Base-by-base conservation (phyloP, 1,140 invertebrate species). In the Cydia splendana region DNA sequence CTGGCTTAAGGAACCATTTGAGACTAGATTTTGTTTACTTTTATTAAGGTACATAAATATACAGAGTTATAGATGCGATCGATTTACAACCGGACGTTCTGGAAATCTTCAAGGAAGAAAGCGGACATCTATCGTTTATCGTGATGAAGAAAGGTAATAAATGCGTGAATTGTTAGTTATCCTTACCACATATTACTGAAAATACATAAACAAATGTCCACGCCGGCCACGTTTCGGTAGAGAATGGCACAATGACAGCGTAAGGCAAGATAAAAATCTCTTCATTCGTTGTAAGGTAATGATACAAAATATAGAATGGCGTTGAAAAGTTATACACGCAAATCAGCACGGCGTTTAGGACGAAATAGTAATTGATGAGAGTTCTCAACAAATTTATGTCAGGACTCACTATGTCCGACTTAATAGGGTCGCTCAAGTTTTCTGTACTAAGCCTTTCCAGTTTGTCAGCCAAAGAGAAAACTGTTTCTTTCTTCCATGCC, bases 241-340 rank as follows among this genome's bases (percentile, higher is more conserved):
- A 77, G 65, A 89, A 88, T 3, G 88, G 88, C 34, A 89, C 67
- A 10, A 87, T 53, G 5, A 91, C 79, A 9, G 82, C 83, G 34
- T 86, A 91, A 0, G 88, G 85, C 24, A 89, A 75, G n/a, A 73
- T 78, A 75, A 81, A 89, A 20, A 76, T 71, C 15, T 86, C 53
- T 53, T 84, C 78, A 28, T 78, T 38, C n/a, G n/a, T n/a, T n/a
- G n/a, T 77, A 3, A 81, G 74, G 78, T 87, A 89, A 74, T 82
- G 65, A 79, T 85, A 88, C 3, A 79, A 73, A 18, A 88, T 87
- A 9, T 87, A 77, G 34, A 87, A 9, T 3, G 82, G 76, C 9
- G 85, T 77, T 0, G 85, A 87, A 84, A 89, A 91, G 76, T 89
- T 91, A 71, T 91, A 91, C 20, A 88, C 82, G 5, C 76, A 82